Conservation (phyloP, 2,888 invertebrate genomes). For the Melitaea athalia region DNA sequence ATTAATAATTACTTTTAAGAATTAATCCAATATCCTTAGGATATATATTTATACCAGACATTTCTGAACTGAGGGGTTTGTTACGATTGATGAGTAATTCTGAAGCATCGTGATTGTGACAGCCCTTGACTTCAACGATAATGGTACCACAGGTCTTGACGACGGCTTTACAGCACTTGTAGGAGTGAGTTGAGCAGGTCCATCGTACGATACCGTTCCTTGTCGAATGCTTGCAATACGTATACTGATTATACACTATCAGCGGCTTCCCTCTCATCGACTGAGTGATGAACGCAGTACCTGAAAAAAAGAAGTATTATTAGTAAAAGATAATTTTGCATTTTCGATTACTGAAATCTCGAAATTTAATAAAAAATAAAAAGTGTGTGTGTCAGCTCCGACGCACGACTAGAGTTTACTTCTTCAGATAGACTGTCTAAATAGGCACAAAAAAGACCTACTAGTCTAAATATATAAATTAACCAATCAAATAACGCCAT, state of each 20-base stretch:
- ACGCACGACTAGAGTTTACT: too few species aligned
- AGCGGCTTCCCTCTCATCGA: slow-evolving; percentile 51
- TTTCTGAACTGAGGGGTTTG: neutral
- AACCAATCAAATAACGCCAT: too few species aligned
- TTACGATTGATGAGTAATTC: slow-evolving; percentile 62
- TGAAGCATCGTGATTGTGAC: slow-evolving; percentile 71
- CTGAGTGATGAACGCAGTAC: slow-evolving; percentile 63
- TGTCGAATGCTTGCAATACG: slow-evolving; percentile 68
- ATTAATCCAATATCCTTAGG: neutral
- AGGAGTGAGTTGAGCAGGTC: slow-evolving; percentile 75
- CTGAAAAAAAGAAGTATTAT: slow-evolving; percentile 12
- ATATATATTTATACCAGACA: slow-evolving; percentile 1
- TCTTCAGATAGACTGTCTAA: too few species aligned
- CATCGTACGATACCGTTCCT: slow-evolving; percentile 65
- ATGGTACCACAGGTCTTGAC: slow-evolving; percentile 64
- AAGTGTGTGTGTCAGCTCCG: too few species aligned
- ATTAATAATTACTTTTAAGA: neutral
- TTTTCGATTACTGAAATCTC: neutral
- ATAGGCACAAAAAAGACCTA: too few species aligned
- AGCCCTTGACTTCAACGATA: slow-evolving; percentile 67
- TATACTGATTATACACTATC: slow-evolving; percentile 61
- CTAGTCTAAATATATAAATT: too few species aligned
- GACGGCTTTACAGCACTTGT: slow-evolving; percentile 73
- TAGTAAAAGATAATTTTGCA: neutral
- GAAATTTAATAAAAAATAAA: too few species aligned